Evolutionary conservation across 2,888 invertebrate species (phyloP), one percentile per base, ranked within the genome.

Genomic region (Ennomos quercinarius): DNA sequence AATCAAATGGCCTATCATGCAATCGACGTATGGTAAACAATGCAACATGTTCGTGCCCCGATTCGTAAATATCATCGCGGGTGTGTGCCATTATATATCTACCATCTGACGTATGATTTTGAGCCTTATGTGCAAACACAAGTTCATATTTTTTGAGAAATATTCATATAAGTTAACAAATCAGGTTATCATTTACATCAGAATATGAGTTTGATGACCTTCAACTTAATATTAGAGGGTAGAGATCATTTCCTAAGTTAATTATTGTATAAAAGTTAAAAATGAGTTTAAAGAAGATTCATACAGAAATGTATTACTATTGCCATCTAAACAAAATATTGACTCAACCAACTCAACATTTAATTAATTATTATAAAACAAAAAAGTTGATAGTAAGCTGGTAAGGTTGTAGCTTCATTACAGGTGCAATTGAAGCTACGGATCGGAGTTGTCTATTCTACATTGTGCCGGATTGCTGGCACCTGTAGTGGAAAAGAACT

Each of bases 21-120:
- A 72, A 74, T 76, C 64, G 65, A 64, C 61, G 59, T 58, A 64
- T 74, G 74, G 82, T 87, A 86, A 86, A 85, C 84, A 82, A 85
- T 81, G 78, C 84, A 82, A 83, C 86, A 86, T 87, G 87, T 83
- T 84, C 78, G 73, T 78, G 79, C 71, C 70, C 70, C 65, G 74
- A 74, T 78, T 81, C 76, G 82, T 84, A 81, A 86, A 83, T 87
- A 84, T 76, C 68, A 60, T 57, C 54, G 57, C 48, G 50, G 61
- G 46, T 61, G 40, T 43, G 10, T 45, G 48, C 17, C 37, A 39
- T 52, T 48, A 48, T 45, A 40, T 53, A 38, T 45, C 10, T 49
- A 38, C 45, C 48, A 59, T 53, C 13, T 55, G 63, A 67, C 58
- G 62, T 43, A 58, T 52, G n/a, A 54, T 45, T 45, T 38, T 61